Conservation (phyloP, 2,113 vertebrate species). For the Blennius ocellaris region DNA sequence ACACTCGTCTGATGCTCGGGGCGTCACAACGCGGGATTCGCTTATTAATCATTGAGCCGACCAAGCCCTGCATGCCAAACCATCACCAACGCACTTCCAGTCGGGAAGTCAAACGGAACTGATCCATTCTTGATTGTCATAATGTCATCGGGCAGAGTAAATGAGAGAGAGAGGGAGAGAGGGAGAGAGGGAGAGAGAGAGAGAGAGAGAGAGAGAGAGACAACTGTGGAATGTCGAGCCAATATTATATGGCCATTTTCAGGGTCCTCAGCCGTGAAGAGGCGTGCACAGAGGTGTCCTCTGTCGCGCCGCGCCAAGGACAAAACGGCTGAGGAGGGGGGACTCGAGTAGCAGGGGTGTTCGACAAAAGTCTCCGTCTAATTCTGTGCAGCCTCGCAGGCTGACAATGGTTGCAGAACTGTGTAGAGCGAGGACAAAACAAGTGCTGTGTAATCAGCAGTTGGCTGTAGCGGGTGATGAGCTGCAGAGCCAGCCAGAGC, state of each 20-base stretch:
- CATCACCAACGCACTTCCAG: constrained; percentile 36
- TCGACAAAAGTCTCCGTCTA: constrained; percentile 54
- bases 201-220: too few species aligned
- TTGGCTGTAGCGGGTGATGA: constrained; percentile 60
- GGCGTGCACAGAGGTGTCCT: constrained; percentile 23
- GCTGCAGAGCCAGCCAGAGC: constrained; percentile 51
- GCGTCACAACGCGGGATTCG: constrained; percentile 4
- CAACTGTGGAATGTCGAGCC: constrained; percentile 22
- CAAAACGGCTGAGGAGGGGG: constrained; percentile 45
- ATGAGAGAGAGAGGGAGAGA: too few species aligned
- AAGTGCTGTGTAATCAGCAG: constrained; percentile 75
- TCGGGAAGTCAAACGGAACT: constrained; percentile 59
- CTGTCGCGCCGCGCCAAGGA: constrained; percentile 27
- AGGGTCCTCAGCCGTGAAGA: not conserved
- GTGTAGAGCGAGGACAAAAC: constrained; percentile 65
- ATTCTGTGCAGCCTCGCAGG: constrained; percentile 43
- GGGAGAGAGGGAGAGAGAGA: too few species aligned
- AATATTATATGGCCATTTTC: constrained; percentile 14
- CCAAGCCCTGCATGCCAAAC: constrained; percentile 33
- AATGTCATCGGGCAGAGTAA: constrained; percentile 64
- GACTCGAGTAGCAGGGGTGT: constrained; percentile 40
- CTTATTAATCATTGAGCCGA: constrained; percentile 35
- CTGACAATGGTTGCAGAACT: constrained; percentile 58
- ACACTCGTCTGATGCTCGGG: constrained; percentile 7
- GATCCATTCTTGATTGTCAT: constrained; percentile 60